phyloP scores from a whole-genome alignment of 2,888 invertebrate genomes.

The Amphipyra berbera region DNA sequence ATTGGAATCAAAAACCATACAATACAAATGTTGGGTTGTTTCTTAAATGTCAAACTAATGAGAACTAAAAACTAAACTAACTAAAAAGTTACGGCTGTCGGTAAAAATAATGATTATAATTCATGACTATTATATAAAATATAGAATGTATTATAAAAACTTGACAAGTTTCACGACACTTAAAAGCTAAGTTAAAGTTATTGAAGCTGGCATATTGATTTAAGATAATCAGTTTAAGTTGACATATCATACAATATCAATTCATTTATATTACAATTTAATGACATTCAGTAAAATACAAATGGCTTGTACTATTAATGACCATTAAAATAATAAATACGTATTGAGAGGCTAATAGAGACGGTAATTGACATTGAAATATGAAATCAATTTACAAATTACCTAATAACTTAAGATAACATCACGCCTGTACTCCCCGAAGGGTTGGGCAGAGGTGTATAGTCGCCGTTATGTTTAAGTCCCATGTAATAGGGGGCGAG shows the following conservation, averaged over 20 bases:
- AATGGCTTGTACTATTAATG: conserved; percentile 22
- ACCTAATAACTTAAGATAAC: no score
- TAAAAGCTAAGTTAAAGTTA: not conserved
- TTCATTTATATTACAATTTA: conserved; percentile 35
- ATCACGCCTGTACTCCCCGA: no score
- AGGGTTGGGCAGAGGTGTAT: no score
- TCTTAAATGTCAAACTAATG: no score
- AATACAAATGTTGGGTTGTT: no score
- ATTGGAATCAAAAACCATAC: no score
- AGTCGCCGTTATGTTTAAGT: no score
- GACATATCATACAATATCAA: conserved; percentile 36
- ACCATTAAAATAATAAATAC: conserved; percentile 12
- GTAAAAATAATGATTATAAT: no score
- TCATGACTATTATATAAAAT: no score
- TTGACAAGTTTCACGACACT: not conserved
- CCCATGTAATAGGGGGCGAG: no score
- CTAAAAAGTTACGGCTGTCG: no score
- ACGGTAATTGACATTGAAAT: conserved; percentile 19
- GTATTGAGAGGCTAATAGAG: conserved; percentile 20
- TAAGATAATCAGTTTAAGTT: conserved; percentile 24
- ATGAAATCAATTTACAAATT: conserved; percentile 6
- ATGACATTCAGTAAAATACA: not conserved
- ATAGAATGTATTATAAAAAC: not conserved
- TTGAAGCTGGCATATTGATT: conserved; percentile 36
- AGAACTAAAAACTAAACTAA: no score